These are phyloP conservation scores for Monodelphis domestica DNA, from an alignment of 2,797 vertebrate genomes.

Conservation along the genomic window DNA sequence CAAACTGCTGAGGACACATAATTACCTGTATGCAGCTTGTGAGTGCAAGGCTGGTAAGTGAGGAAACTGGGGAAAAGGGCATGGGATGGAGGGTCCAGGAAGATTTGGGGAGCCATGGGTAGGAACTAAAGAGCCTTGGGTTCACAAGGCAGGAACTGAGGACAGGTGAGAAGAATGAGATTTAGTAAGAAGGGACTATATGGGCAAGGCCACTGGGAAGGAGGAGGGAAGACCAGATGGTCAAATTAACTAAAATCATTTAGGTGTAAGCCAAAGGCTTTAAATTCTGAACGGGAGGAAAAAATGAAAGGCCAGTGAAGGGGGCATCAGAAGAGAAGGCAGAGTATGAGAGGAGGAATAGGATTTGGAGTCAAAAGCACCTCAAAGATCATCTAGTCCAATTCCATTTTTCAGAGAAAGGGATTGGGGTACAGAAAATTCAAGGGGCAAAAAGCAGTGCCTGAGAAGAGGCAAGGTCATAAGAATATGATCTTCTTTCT, in stretches of 20 bases:
- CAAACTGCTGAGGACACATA: slow-evolving; percentile 98
- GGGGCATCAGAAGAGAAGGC: neutral
- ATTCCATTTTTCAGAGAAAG: neutral
- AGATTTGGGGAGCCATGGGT: too few relatives aligned
- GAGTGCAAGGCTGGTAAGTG: slow-evolving; percentile 98
- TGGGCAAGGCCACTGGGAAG: neutral
- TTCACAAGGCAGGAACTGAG: neutral
- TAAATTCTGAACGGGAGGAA: neutral
- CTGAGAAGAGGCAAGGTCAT: neutral
- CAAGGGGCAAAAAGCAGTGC: neutral
- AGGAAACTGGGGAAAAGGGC: slow-evolving; percentile 52
- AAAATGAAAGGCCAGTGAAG: neutral
- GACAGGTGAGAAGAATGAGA: neutral
- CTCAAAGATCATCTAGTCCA: neutral
- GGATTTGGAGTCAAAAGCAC: neutral
- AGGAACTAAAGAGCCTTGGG: neutral
- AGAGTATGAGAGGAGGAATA: neutral
- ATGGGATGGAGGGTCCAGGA: neutral
- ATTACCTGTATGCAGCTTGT: slow-evolving; percentile 97
- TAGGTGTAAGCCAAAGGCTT: too few relatives aligned
- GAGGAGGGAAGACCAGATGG: slow-evolving; percentile 1
- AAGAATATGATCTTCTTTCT: neutral
- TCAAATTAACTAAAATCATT: too few relatives aligned
- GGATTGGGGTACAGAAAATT: neutral
- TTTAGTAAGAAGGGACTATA: neutral